Conservation (phyloP, 2,797 vertebrate species). For the Nannoperca obscura region DNA sequence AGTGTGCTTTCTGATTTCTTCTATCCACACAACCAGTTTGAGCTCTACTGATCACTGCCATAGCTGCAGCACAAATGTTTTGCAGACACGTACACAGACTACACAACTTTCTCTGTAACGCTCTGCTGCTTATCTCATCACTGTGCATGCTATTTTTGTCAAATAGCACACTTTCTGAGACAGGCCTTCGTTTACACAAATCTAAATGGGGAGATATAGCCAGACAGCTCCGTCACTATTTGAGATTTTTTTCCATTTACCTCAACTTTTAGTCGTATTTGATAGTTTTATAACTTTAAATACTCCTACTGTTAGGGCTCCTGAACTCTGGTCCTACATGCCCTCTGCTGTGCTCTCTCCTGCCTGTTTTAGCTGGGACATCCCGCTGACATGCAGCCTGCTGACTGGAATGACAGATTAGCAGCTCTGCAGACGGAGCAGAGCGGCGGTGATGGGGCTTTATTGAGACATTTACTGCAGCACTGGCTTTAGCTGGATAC, state of each 20-base stretch:
- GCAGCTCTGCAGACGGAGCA: slow-evolving; percentile 38
- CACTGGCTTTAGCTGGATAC: not conserved
- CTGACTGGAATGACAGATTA: slow-evolving; percentile 65
- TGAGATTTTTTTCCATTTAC: slow-evolving; percentile 45
- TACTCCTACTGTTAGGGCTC: slow-evolving; percentile 29
- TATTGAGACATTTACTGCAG: slow-evolving; percentile 24
- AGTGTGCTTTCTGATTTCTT: not conserved
- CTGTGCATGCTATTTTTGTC: not conserved
- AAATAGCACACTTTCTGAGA: not conserved
- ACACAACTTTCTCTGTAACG: not conserved
- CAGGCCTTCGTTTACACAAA: not conserved
- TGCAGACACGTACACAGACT: not conserved
- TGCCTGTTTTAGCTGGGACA: slow-evolving; percentile 66
- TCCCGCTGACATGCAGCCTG: slow-evolving; percentile 51
- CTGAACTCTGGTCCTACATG: slow-evolving; percentile 32
- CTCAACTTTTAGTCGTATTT: slow-evolving; percentile 54
- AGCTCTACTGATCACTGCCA: not conserved
- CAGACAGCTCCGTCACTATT: slow-evolving; percentile 10
- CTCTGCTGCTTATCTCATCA: not conserved
- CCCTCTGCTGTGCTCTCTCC: slow-evolving; percentile 29
- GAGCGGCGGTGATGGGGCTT: slow-evolving; percentile 26
- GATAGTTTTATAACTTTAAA: slow-evolving; percentile 52
- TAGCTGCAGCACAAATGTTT: not conserved
- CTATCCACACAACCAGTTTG: not conserved
- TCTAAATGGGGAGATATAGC: slow-evolving; percentile 8